Evolutionary conservation across 2,113 vertebrate genomes (phyloP).

Genomic region (Henicopernis longicauda): DNA sequence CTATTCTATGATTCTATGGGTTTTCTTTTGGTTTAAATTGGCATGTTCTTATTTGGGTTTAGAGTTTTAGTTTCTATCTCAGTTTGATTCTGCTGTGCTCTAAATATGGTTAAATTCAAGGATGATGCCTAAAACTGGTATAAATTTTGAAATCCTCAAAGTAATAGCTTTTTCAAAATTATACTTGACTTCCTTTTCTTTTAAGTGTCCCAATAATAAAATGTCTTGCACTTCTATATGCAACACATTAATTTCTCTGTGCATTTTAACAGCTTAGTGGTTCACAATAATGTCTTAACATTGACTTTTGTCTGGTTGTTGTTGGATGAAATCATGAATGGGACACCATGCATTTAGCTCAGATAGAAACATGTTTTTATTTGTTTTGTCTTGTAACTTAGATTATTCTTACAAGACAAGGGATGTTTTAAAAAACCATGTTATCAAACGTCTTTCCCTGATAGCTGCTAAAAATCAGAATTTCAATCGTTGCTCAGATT

Average conservation of each 20-base stretch:
- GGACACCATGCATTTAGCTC: background rate
- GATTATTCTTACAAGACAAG: background rate
- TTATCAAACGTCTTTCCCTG: background rate
- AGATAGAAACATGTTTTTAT: background rate
- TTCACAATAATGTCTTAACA: background rate
- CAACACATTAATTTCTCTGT: background rate
- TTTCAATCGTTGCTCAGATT: background rate
- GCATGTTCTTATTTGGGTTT: background rate
- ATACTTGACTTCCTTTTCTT: background rate
- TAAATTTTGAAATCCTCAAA: background rate
- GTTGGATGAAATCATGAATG: background rate
- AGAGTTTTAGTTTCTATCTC: background rate
- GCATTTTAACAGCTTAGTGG: background rate
- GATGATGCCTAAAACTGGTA: background rate
- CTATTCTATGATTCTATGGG: background rate
- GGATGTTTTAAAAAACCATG: background rate
- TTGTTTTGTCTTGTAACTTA: background rate
- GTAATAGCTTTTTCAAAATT: background rate
- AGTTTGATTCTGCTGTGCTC: background rate
- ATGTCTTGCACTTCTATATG: background rate
- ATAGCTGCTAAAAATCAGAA: background rate
- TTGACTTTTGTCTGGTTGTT: background rate
- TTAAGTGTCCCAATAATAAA: background rate
- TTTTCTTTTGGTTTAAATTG: background rate
- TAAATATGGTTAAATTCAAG: background rate